Percentiles rank a stretch among this genome's conserved stretches.
Evolutionary conservation across 2,888 invertebrate genomes (phyloP).

Genomic region (Tinea pellionella): DNA sequence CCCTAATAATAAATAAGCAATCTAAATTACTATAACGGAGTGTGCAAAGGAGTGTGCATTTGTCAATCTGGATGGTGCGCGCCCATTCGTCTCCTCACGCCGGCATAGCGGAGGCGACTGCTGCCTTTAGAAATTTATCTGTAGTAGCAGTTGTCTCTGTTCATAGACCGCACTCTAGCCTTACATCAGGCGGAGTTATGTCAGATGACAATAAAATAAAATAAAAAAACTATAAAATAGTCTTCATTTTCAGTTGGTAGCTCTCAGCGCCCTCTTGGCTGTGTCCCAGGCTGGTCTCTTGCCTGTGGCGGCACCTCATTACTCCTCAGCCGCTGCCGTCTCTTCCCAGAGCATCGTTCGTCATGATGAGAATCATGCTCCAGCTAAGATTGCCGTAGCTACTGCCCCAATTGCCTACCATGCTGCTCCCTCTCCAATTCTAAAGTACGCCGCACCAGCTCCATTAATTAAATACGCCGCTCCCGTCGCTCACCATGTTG

Average conservation of each 20-base stretch:
- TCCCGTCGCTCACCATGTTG: slow-evolving; percentile 25
- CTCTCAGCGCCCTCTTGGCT: slow-evolving; percentile 37
- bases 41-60: too few relatives aligned
- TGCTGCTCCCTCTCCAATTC: neutral
- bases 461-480: slow-evolving; percentile 21
- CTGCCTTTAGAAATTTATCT: too few relatives aligned
- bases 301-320: slow-evolving; percentile 31
- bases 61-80: too few relatives aligned
- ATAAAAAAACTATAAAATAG: neutral
- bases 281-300: slow-evolving; percentile 42
- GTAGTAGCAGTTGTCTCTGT: too few relatives aligned
- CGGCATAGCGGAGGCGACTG: too few relatives aligned
- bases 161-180: too few relatives aligned
- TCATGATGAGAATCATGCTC: slow-evolving; percentile 34
- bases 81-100: too few relatives aligned
- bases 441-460: slow-evolving; percentile 22
- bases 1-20: neutral
- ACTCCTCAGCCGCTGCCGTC: slow-evolving; percentile 38
- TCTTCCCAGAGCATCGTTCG: slow-evolving; percentile 47
- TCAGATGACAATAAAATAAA: too few relatives aligned
- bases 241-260: slow-evolving; percentile 27
- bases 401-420: slow-evolving; percentile 17
- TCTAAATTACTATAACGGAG: too few relatives aligned
- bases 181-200: too few relatives aligned
- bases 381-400: neutral